Evolutionary conservation across 2,797 vertebrate species (phyloP).

Genomic region (Onychomys leucogaster): DNA sequence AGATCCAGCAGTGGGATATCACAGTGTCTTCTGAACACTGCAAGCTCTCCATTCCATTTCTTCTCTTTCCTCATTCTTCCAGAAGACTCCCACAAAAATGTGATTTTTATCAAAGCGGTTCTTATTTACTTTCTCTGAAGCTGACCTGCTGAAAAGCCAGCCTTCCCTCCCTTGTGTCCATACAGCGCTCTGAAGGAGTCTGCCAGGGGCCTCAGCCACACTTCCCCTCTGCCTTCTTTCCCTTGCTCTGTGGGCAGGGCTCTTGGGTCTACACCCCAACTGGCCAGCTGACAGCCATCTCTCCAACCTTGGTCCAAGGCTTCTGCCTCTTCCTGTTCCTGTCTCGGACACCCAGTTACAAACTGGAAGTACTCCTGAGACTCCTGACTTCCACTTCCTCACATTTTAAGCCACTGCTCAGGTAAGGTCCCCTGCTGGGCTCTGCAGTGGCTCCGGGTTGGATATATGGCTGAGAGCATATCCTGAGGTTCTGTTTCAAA

Average conservation of each 20-base stretch:
- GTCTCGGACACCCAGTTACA: background rate
- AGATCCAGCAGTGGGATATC: background rate
- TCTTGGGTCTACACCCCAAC: background rate
- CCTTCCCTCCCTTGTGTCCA: background rate
- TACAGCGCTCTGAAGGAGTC: rapidly evolving
- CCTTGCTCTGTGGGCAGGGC: background rate
- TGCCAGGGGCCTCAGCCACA: too few relatives aligned
- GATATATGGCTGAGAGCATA: background rate
- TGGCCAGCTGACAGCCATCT: background rate
- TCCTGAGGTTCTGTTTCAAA: background rate
- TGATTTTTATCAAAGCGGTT: background rate
- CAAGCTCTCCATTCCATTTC: background rate
- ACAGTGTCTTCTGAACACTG: background rate
- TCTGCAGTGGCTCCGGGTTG: background rate
- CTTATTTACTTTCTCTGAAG: background rate
- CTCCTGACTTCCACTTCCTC: background rate
- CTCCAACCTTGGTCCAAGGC: background rate
- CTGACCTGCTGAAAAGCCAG: background rate
- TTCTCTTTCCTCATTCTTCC: background rate
- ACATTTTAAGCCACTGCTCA: background rate
- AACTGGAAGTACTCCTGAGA: background rate
- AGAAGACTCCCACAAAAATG: background rate
- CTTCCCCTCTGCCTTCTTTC: background rate
- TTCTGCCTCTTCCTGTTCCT: background rate
- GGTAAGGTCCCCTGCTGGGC: too few relatives aligned